phyloP scores from a whole-genome alignment of 2,888 invertebrate species.

The Heliconius cydno region DNA sequence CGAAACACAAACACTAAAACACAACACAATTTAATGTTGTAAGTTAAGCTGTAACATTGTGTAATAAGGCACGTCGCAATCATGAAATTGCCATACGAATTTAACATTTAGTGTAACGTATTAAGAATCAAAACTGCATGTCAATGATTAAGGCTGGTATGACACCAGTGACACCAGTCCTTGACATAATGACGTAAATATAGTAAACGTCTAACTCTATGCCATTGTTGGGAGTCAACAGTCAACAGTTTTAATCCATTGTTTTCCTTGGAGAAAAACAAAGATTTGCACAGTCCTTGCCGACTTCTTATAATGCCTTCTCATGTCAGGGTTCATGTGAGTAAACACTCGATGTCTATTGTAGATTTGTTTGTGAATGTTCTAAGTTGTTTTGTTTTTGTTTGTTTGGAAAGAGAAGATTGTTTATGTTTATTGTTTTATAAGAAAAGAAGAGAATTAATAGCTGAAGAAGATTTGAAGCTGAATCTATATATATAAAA shows the following conservation, averaged over 20 bases:
- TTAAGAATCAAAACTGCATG: constrained; percentile 39
- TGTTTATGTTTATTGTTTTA: too few species aligned
- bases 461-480: too few species aligned
- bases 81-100: constrained; percentile 30
- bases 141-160: constrained; percentile 17
- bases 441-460: too few species aligned
- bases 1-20: constrained; percentile 14
- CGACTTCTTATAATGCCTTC: constrained; percentile 8
- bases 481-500: too few species aligned
- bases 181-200: constrained; percentile 48
- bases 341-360: neutral
- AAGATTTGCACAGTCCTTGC: constrained; percentile 26
- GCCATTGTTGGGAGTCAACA: constrained; percentile 34
- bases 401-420: too few species aligned
- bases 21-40: constrained; percentile 21
- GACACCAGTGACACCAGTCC: constrained; percentile 44
- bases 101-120: constrained; percentile 24
- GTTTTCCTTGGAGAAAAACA: constrained; percentile 37
- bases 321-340: constrained; percentile 17
- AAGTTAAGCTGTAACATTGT: constrained; percentile 40
- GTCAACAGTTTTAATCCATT: constrained; percentile 38
- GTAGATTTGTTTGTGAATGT: neutral
- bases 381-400: neutral
- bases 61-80: constrained; percentile 41
- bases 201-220: constrained; percentile 35